Evolutionary conservation across 2,113 vertebrate genomes (phyloP).

Genomic region (Chamaea fasciata): DNA sequence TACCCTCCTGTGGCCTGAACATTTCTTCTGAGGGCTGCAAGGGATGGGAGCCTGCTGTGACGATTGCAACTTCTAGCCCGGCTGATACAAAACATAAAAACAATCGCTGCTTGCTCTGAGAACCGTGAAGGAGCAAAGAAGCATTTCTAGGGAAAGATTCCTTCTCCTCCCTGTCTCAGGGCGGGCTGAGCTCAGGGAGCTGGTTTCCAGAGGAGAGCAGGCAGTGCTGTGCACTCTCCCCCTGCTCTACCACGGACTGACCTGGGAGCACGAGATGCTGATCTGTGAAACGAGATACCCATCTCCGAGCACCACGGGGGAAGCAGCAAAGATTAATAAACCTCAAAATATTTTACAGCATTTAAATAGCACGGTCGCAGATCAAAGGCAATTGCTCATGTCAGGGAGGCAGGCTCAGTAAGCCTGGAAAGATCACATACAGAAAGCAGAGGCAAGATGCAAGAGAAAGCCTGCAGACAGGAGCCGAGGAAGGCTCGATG

Average conservation of each 20-base stretch:
- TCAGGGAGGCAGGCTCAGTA: neutral
- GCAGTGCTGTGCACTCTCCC: neutral
- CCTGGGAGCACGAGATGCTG: neutral
- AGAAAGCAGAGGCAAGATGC: slow-evolving; percentile 17
- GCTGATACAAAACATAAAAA: neutral
- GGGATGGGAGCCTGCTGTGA: neutral
- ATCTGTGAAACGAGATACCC: neutral
- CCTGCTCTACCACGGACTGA: neutral
- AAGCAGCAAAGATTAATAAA: slow-evolving; percentile 26
- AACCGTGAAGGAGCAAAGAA: neutral
- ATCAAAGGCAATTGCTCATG: slow-evolving; percentile 5
- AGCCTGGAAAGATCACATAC: neutral
- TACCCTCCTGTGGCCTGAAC: neutral
- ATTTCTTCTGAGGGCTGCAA: neutral
- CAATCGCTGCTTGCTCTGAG: neutral
- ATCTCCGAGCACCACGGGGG: neutral
- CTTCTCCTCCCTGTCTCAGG: neutral
- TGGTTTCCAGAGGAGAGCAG: neutral
- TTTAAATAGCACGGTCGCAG: slow-evolving; percentile 7
- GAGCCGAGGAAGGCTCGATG: neutral
- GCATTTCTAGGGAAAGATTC: neutral
- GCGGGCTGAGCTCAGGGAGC: neutral
- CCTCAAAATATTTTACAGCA: slow-evolving; percentile 3
- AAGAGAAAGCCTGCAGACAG: slow-evolving; percentile 18
- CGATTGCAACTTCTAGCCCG: neutral